Percentiles rank a stretch among this genome's conserved stretches.
phyloP scores from a whole-genome alignment of 1,140 invertebrate species.

The Cotesia chilonis region DNA sequence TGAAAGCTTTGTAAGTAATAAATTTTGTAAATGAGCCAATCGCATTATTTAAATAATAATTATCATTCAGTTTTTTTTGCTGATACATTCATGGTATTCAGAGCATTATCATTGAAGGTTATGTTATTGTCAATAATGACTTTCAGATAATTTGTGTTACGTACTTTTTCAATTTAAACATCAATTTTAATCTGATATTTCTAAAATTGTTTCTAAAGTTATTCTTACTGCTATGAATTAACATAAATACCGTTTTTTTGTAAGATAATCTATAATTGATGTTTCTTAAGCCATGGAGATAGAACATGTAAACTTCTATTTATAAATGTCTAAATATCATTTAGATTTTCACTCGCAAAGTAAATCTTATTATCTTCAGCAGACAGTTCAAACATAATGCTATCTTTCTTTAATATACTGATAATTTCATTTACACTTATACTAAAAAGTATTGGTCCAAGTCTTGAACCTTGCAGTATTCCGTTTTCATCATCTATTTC shows the following conservation, averaged over 20 bases:
- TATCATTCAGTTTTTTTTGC: not conserved
- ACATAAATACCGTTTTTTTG: constrained; percentile 9
- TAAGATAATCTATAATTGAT: not conserved
- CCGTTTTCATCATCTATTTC: constrained; percentile 10
- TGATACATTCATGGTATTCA: not conserved
- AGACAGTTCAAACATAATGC: constrained; percentile 30
- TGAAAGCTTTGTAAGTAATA: not conserved
- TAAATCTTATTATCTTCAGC: constrained; percentile 35
- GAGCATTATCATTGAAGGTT: not conserved
- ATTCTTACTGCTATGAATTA: not conserved
- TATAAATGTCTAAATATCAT: constrained; percentile 1
- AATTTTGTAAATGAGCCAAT: not conserved
- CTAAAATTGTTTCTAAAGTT: not conserved
- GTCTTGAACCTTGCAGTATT: constrained; percentile 27
- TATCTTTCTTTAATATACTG: not conserved
- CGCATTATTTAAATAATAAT: not conserved
- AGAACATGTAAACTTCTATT: constrained; percentile 2
- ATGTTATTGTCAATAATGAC: not conserved
- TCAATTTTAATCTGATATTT: not conserved
- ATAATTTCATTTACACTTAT: constrained; percentile 25
- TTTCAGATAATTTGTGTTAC: not conserved
- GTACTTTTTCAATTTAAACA: not conserved
- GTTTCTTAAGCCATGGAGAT: not conserved
- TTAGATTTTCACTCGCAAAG: constrained; percentile 3
- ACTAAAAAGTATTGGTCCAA: constrained; percentile 26